phyloP scores from a whole-genome alignment of 1,140 invertebrate species.

The Achatina immaculata region DNA sequence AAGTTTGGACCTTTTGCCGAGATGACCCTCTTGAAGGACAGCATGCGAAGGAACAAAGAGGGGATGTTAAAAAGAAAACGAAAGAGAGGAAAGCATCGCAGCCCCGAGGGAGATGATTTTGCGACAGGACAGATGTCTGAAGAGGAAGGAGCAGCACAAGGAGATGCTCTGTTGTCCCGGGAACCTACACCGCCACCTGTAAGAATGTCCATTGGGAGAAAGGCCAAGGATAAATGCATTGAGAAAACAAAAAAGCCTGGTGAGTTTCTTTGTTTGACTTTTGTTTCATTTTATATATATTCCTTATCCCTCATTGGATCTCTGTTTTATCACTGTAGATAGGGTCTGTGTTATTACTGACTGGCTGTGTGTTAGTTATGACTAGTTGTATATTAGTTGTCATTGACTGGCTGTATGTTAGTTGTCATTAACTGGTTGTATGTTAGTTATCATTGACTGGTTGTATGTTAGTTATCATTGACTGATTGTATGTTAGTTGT shows the following conservation, averaged over 20 bases:
- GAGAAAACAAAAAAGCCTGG: constrained; percentile 46
- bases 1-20: constrained; percentile 32
- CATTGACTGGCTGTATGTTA: too few relatives aligned
- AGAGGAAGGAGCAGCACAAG: constrained; percentile 2
- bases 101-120: constrained; percentile 15
- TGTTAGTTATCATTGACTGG: too few relatives aligned
- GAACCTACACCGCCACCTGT: constrained; percentile 44
- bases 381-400: too few relatives aligned
- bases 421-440: too few relatives aligned
- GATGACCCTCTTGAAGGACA: constrained; percentile 18
- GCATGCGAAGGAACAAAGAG: constrained; percentile 1
- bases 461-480: too few relatives aligned
- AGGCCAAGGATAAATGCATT: constrained; percentile 56
- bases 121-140: constrained; percentile 3
- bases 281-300: background rate
- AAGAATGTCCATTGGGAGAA: constrained; percentile 54
- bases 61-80: background rate
- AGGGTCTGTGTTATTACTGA: too few relatives aligned
- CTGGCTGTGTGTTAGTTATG: too few relatives aligned
- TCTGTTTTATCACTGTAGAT: too few relatives aligned
- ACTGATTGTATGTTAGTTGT: too few relatives aligned
- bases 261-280: constrained; percentile 36
- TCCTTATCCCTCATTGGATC: too few relatives aligned
- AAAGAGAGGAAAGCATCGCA: constrained; percentile 22
- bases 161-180: constrained; percentile 2